Percentiles rank a stretch among this genome's conserved stretches.
Conservation (phyloP, 2,113 vertebrate genomes). For the Varanus komodoensis region DNA sequence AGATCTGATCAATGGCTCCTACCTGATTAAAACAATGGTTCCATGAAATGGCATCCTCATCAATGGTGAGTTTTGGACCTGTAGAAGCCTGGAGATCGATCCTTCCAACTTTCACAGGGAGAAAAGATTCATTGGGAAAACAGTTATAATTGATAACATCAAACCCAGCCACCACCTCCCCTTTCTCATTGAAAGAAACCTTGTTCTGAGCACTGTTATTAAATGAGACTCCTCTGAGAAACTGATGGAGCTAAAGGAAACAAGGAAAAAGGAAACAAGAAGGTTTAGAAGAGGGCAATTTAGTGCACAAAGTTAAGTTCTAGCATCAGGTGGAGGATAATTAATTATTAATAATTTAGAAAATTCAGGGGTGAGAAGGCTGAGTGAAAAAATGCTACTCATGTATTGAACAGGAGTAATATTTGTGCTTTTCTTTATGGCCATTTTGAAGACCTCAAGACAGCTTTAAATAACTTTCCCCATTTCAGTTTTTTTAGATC, state of each 20-base stretch:
- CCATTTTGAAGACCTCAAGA: too few relatives aligned
- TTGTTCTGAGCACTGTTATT: neutral
- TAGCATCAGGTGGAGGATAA: too few relatives aligned
- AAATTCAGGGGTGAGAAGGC: neutral
- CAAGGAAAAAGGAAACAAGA: too few relatives aligned
- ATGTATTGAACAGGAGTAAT: too few relatives aligned
- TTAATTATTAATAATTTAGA: neutral
- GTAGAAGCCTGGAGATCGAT: neutral
- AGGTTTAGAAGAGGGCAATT: too few relatives aligned
- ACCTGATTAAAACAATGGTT: conserved; percentile 17
- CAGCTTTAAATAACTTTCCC: too few relatives aligned
- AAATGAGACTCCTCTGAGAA: conserved; percentile 5
- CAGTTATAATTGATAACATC: neutral
- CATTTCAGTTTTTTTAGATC: too few relatives aligned
- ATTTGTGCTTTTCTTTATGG: too few relatives aligned
- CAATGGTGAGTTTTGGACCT: neutral
- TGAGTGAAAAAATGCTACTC: too few relatives aligned
- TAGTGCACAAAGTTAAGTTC: too few relatives aligned
- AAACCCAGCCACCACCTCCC: neutral
- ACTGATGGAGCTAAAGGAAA: neutral
- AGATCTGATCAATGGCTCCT: neutral
- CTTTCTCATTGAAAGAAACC: neutral
- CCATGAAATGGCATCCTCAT: neutral
- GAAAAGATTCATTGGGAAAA: neutral
- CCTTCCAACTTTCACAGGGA: neutral